Evolutionary conservation across 2,113 vertebrate genomes (phyloP).

Genomic region (Hystrix cristata): DNA sequence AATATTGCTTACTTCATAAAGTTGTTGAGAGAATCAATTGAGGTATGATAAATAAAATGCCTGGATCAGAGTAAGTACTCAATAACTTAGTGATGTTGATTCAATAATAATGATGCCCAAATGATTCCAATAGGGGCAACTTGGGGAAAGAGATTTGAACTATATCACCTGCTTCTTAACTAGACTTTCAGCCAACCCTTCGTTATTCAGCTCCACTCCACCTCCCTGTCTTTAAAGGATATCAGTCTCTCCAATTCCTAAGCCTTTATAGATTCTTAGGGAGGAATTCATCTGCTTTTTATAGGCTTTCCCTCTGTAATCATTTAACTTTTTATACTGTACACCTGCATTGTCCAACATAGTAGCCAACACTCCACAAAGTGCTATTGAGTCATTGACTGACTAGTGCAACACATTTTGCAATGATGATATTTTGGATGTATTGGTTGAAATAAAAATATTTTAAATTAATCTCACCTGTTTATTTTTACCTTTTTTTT

Average conservation of each 20-base stretch:
- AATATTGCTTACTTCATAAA: constrained; percentile 31
- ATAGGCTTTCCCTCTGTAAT: neutral
- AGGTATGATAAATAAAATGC: neutral
- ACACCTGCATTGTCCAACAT: neutral
- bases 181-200: neutral
- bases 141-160: neutral
- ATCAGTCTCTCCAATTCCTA: neutral
- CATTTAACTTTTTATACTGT: neutral
- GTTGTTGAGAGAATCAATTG: neutral
- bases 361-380: neutral
- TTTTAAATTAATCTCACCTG: neutral
- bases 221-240: neutral
- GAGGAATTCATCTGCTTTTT: neutral
- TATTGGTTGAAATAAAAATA: neutral
- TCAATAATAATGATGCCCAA: neutral
- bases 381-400: neutral
- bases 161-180: neutral
- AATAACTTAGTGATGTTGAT: neutral
- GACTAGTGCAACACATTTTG: neutral
- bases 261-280: neutral
- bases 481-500: constrained; percentile 16
- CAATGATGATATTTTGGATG: constrained; percentile 9
- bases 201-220: neutral
- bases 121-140: neutral
- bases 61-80: neutral